A percentile compares a stretch with the other conserved stretches of the same genome.
Conservation (phyloP, 1,140 invertebrate genomes). For the Macrotrachela quadricornifera region DNA sequence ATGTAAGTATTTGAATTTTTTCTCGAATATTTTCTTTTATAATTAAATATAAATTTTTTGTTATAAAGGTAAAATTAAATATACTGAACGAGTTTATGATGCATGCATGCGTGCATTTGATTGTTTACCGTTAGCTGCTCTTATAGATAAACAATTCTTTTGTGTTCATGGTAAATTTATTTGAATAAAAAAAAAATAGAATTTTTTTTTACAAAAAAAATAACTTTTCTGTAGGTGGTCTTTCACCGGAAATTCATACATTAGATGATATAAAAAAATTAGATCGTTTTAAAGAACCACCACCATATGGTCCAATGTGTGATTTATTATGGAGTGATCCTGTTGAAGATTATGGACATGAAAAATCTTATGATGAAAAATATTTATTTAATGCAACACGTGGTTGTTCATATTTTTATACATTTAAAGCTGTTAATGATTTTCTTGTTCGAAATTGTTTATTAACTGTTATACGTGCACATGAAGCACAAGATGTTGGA, state of each 20-base stretch:
- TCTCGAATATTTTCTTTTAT: too few relatives aligned
- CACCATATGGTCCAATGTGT: slow-evolving; percentile 1
- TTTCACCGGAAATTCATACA: slow-evolving; percentile 71
- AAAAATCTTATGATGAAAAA: background rate
- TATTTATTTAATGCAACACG: background rate
- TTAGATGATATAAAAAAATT: slow-evolving; percentile 1
- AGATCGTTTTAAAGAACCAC: slow-evolving; percentile 1
- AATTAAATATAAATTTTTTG: too few relatives aligned
- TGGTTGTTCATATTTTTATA: slow-evolving; percentile 7
- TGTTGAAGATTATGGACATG: background rate
- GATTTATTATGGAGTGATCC: slow-evolving; percentile 7
- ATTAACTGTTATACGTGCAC: slow-evolving; percentile 5
- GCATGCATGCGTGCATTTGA: slow-evolving; percentile 81
- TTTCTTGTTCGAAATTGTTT: slow-evolving; percentile 3
- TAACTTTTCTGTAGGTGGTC: slow-evolving; percentile 94
- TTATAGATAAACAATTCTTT: slow-evolving; percentile 39
- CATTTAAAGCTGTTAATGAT: slow-evolving; percentile 1
- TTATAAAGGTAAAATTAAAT: slow-evolving; percentile 51
- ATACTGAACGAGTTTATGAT: slow-evolving; percentile 96
- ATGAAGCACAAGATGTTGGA: slow-evolving; percentile 6
- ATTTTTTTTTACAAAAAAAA: too few relatives aligned
- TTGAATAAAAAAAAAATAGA: too few relatives aligned
- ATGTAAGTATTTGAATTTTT: too few relatives aligned
- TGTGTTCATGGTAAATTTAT: too few relatives aligned
- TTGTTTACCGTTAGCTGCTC: slow-evolving; percentile 87